A percentile compares a stretch with the other conserved stretches of the same genome.
phyloP scores from a whole-genome alignment of 2,888 invertebrate species.

The Pogonocherus hispidulus region DNA sequence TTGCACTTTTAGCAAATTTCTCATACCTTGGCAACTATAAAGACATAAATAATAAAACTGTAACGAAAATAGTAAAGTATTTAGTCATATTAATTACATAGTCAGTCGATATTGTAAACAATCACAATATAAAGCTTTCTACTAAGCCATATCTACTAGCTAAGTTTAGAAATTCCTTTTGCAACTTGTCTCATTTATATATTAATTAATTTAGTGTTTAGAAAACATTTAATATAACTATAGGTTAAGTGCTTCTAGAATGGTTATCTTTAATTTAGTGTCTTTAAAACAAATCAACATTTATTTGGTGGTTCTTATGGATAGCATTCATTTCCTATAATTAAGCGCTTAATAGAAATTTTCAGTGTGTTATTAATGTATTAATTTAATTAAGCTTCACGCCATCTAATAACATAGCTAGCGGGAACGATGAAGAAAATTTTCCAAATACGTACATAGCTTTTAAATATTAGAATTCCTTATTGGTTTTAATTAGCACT shows the following conservation, averaged over 20 bases:
- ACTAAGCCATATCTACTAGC: no score
- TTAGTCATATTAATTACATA: no score
- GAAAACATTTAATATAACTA: background rate
- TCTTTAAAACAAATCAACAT: background rate
- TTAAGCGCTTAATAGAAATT: slow-evolving; percentile 13
- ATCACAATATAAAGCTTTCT: no score
- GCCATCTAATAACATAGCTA: slow-evolving; percentile 9
- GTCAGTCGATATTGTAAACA: no score
- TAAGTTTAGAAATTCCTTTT: background rate
- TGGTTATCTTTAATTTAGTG: slow-evolving; percentile 7
- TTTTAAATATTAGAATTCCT: no score
- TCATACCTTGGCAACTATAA: no score
- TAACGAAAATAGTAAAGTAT: no score
- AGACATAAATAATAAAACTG: no score
- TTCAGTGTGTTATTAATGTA: slow-evolving; percentile 7
- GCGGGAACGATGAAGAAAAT: background rate
- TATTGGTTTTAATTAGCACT: no score
- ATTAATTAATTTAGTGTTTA: background rate
- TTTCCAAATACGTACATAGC: no score
- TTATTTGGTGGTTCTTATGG: slow-evolving; percentile 13
- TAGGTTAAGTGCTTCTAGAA: background rate
- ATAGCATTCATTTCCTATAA: slow-evolving; percentile 23
- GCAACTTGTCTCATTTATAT: background rate
- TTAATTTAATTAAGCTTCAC: slow-evolving; percentile 24
- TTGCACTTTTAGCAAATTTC: no score